phyloP scores from a whole-genome alignment of 2,888 invertebrate genomes.

The Mythimna albipuncta region DNA sequence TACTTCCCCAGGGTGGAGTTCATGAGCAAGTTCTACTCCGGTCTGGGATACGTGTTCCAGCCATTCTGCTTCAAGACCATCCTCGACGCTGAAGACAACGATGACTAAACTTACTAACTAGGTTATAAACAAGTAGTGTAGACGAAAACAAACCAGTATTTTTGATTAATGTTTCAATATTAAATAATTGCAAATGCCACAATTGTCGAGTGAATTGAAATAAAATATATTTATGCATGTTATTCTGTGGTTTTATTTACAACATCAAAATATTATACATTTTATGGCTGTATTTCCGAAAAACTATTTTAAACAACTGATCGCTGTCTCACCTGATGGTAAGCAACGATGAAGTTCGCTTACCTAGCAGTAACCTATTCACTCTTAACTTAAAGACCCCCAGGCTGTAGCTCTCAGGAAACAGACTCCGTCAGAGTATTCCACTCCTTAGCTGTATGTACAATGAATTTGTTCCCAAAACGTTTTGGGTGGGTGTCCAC shows the following conservation, averaged over 20 bases:
- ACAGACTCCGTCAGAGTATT: too few relatives aligned
- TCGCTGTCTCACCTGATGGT: too few relatives aligned
- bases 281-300: background rate
- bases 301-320: background rate
- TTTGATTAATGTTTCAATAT: constrained; percentile 66
- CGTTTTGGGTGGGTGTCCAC: too few relatives aligned
- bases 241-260: constrained; percentile 72
- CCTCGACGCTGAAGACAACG: constrained; percentile 90
- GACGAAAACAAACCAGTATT: constrained; percentile 77
- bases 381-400: too few relatives aligned
- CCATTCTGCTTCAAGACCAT: constrained; percentile 96
- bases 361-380: too few relatives aligned
- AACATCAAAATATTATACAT: constrained; percentile 6
- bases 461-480: too few relatives aligned
- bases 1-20: constrained; percentile 95
- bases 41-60: constrained; percentile 95
- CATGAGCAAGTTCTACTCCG: constrained; percentile 98
- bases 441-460: too few relatives aligned
- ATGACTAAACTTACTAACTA: constrained; percentile 75
- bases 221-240: constrained; percentile 83
- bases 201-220: constrained; percentile 73
- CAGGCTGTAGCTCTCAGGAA: too few relatives aligned
- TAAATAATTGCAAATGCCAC: constrained; percentile 76
- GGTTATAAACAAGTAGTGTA: constrained; percentile 70
- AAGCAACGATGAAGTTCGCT: too few relatives aligned